Evolutionary conservation across 2,888 invertebrate species (phyloP).

Genomic region (Diachrysia chrysitis): DNA sequence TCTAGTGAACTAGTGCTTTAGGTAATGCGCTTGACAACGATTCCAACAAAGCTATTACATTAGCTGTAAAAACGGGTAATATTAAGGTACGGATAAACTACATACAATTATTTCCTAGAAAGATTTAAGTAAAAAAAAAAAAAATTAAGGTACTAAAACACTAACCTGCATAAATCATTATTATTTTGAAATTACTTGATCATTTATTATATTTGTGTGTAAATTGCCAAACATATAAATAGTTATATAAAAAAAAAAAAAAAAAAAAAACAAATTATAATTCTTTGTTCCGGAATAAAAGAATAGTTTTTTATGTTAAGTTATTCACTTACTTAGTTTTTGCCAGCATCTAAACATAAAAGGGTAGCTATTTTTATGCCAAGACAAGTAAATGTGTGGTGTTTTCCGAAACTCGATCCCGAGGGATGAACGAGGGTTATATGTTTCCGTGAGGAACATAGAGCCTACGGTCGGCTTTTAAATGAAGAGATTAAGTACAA

Average conservation of each 20-base stretch:
- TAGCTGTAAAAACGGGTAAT: not conserved
- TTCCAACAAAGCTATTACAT: not conserved
- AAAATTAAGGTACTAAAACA: too few relatives aligned
- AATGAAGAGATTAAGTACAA: not conserved
- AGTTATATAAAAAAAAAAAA: not conserved
- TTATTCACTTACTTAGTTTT: constrained; percentile 6
- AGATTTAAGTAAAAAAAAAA: too few relatives aligned
- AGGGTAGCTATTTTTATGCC: constrained; percentile 6
- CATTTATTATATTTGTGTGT: too few relatives aligned
- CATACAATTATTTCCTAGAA: too few relatives aligned
- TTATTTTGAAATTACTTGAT: too few relatives aligned
- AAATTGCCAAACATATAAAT: not conserved
- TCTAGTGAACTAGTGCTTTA: constrained; percentile 10
- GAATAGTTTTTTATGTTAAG: constrained; percentile 2
- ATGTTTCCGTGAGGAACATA: not conserved
- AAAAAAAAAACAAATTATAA: too few relatives aligned
- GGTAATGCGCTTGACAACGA: constrained; percentile 2
- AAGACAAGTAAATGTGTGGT: constrained; percentile 5
- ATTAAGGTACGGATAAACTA: too few relatives aligned
- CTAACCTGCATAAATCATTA: too few relatives aligned
- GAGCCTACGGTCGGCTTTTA: not conserved
- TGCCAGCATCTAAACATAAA: not conserved
- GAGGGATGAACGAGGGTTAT: not conserved
- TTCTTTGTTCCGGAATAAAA: constrained; percentile 1
- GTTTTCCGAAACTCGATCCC: constrained; percentile 6